Conservation (phyloP, 2,797 vertebrate genomes). For the Pipistrellus pipistrellus region DNA sequence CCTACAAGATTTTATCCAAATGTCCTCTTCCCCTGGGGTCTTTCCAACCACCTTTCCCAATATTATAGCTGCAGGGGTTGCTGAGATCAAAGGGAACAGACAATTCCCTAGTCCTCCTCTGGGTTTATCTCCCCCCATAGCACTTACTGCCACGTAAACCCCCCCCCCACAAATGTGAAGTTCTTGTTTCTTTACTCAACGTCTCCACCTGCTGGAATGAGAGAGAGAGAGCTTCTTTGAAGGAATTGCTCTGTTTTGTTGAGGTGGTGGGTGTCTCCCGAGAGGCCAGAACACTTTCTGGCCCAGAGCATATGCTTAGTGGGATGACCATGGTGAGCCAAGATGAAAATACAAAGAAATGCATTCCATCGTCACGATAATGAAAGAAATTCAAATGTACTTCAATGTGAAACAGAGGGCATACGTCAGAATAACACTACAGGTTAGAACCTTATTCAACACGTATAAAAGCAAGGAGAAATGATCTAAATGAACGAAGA, state of each 20-base stretch:
- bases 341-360: neutral
- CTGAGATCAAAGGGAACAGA: neutral
- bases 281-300: neutral
- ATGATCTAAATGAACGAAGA: neutral
- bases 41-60: neutral
- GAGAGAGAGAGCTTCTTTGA: neutral
- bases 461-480: neutral
- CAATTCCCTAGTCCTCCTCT: no score
- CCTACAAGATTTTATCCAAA: neutral
- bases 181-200: neutral
- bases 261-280: neutral
- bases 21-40: neutral
- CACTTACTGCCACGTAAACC: neutral
- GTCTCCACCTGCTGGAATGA: neutral
- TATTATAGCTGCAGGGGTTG: neutral
- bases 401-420: neutral
- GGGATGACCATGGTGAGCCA: neutral
- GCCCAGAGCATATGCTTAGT: neutral
- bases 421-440: neutral
- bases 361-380: neutral
- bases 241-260: neutral
- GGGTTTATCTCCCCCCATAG: neutral
- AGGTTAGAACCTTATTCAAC: neutral
- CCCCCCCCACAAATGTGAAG: no score
- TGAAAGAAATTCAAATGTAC: neutral